These are phyloP conservation scores for Drosophila aldrichi DNA, from an alignment of 2,888 invertebrate species.

Conservation along the genomic window DNA sequence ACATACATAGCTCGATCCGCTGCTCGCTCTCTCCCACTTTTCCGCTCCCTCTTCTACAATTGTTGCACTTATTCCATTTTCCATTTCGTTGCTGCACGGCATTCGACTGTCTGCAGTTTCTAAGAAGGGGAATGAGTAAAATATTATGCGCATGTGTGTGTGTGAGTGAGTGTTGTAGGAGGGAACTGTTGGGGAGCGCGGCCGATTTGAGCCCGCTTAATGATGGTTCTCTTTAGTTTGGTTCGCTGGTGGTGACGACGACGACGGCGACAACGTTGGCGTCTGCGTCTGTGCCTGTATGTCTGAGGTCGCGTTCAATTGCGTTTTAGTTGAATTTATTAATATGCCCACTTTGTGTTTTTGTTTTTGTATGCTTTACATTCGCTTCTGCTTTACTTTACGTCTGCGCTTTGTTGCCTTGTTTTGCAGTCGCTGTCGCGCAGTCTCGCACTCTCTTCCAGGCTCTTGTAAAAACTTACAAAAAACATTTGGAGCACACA, in stretches of 20 bases:
- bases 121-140: constrained; percentile 43
- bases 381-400: constrained; percentile 31
- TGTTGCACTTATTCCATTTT: constrained; percentile 71
- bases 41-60: constrained; percentile 41
- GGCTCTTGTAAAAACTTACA: constrained; percentile 66
- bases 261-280: constrained; percentile 28
- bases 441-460: constrained; percentile 39
- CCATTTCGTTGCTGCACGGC: constrained; percentile 49
- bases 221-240: constrained; percentile 56
- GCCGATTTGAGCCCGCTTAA: constrained; percentile 72
- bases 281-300: constrained; percentile 27
- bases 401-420: constrained; percentile 57
- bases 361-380: constrained; percentile 36
- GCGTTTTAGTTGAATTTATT: constrained; percentile 72
- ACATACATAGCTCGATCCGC: constrained; percentile 22
- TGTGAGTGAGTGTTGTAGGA: background rate
- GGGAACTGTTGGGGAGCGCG: constrained; percentile 43
- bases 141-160: constrained; percentile 19
- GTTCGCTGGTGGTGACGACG: constrained; percentile 30
- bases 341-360: constrained; percentile 61
- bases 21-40: constrained; percentile 31
- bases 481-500: constrained; percentile 78
- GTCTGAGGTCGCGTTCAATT: constrained; percentile 66
- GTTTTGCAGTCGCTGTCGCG: constrained; percentile 42
- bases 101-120: constrained; percentile 38